Evolutionary conservation across 2,888 invertebrate species (phyloP).

Genomic region (Colostygia pectinataria): DNA sequence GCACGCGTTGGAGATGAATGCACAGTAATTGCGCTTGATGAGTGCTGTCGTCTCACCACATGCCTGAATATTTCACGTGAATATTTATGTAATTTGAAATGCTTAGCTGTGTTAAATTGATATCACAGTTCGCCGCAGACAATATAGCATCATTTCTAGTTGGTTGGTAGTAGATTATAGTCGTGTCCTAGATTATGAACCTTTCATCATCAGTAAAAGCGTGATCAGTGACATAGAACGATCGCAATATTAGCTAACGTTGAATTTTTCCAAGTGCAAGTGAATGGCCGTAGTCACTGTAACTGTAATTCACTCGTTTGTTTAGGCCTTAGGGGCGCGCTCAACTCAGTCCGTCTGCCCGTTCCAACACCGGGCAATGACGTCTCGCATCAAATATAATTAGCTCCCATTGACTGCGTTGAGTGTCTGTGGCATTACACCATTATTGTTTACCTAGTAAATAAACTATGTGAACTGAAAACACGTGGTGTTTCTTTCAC

Average conservation of each 20-base stretch:
- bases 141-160: background rate
- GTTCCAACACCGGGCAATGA: slow-evolving; percentile 46
- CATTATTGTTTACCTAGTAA: slow-evolving; percentile 54
- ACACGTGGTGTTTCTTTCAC: slow-evolving; percentile 47
- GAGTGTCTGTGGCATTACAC: slow-evolving; percentile 47
- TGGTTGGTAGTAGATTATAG: background rate
- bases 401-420: slow-evolving; percentile 64
- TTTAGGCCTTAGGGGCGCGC: slow-evolving; percentile 44
- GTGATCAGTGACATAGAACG: slow-evolving; percentile 58
- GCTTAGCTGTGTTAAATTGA: background rate
- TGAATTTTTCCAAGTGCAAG: slow-evolving; percentile 54
- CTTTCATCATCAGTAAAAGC: slow-evolving; percentile 54
- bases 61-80: slow-evolving; percentile 50
- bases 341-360: slow-evolving; percentile 40
- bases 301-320: slow-evolving; percentile 60
- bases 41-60: slow-evolving; percentile 52
- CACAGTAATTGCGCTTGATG: slow-evolving; percentile 67
- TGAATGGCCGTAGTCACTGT: slow-evolving; percentile 58
- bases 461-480: slow-evolving; percentile 44
- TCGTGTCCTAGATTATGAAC: slow-evolving; percentile 46
- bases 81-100: slow-evolving; percentile 38
- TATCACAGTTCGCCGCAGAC: background rate
- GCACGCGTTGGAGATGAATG: slow-evolving; percentile 70
- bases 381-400: slow-evolving; percentile 63
- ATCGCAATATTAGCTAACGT: slow-evolving; percentile 61